Percentiles rank a stretch among this genome's conserved stretches.
Evolutionary conservation across 2,113 vertebrate species (phyloP).

Genomic region (Protobothrops flavoviridis): DNA sequence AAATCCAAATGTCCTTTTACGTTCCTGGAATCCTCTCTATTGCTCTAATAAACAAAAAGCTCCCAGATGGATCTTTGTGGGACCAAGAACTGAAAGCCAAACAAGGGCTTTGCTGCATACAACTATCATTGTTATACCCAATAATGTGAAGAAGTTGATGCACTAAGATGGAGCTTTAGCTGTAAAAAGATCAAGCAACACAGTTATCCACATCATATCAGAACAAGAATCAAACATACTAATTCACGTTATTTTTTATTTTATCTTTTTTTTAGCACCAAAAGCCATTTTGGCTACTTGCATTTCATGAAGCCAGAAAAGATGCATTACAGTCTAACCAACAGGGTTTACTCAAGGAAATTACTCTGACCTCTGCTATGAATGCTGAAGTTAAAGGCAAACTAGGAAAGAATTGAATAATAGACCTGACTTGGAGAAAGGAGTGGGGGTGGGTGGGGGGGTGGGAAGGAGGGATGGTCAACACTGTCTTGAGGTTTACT

Average conservation of each 20-base stretch:
- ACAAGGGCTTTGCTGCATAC: constrained; percentile 28
- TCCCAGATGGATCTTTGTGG: constrained; percentile 30
- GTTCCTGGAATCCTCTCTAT: constrained; percentile 53
- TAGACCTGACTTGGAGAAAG: not conserved
- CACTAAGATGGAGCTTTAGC: constrained; percentile 64
- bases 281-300: constrained; percentile 65
- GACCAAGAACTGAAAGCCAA: constrained; percentile 54
- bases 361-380: constrained; percentile 1
- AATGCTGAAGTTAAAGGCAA: not conserved
- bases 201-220: constrained; percentile 61
- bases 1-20: constrained; percentile 51
- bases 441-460: not conserved
- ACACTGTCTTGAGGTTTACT: not conserved
- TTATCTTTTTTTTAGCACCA: constrained; percentile 70
- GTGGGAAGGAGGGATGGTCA: not conserved
- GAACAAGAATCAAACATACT: constrained; percentile 50
- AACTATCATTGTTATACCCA: constrained; percentile 62
- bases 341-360: constrained; percentile 55
- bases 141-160: constrained; percentile 67
- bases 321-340: constrained; percentile 41
- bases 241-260: constrained; percentile 31
- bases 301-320: constrained; percentile 45
- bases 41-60: constrained; percentile 48
- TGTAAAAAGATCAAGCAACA: constrained; percentile 66
- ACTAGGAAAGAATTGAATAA: not conserved